phyloP scores from a whole-genome alignment of 92 coral and sea anemone genomes.

The Umimayanthus chanpuru region DNA sequence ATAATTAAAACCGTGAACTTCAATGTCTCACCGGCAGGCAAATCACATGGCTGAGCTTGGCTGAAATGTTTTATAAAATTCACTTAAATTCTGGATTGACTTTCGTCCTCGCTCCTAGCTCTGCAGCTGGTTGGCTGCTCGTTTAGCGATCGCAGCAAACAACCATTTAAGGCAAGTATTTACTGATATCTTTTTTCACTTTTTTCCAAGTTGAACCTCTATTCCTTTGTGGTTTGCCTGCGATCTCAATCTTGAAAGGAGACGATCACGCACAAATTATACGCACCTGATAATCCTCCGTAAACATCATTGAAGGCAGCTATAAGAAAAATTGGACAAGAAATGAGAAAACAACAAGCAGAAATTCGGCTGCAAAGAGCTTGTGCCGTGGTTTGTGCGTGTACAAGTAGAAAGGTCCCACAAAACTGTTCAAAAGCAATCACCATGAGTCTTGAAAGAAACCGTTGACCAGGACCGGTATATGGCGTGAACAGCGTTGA shows the following conservation, averaged over 20 bases:
- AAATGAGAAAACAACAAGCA: neutral
- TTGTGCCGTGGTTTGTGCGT: neutral
- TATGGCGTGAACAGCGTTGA: no score
- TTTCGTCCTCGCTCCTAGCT: no score
- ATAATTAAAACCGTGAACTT: neutral
- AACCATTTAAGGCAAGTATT: no score
- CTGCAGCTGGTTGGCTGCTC: no score
- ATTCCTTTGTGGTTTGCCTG: neutral
- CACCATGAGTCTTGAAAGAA: no score
- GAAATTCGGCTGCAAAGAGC: neutral
- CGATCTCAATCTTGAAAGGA: neutral
- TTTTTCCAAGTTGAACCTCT: neutral
- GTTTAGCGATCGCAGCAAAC: no score
- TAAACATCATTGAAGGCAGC: conserved; percentile 96
- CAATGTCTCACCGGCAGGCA: no score
- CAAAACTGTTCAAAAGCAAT: neutral
- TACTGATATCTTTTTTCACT: no score
- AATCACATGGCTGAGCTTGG: no score
- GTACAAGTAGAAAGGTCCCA: neutral
- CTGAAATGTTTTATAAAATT: no score
- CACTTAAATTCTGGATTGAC: no score
- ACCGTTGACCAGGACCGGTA: no score
- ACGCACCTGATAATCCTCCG: conserved; percentile 96
- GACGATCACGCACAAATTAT: neutral
- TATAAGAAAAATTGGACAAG: conserved; percentile 30